A percentile compares a stretch with the other conserved stretches of the same genome.
Evolutionary conservation across 2,797 vertebrate genomes (phyloP).

Genomic region (Lacerta viridis): DNA sequence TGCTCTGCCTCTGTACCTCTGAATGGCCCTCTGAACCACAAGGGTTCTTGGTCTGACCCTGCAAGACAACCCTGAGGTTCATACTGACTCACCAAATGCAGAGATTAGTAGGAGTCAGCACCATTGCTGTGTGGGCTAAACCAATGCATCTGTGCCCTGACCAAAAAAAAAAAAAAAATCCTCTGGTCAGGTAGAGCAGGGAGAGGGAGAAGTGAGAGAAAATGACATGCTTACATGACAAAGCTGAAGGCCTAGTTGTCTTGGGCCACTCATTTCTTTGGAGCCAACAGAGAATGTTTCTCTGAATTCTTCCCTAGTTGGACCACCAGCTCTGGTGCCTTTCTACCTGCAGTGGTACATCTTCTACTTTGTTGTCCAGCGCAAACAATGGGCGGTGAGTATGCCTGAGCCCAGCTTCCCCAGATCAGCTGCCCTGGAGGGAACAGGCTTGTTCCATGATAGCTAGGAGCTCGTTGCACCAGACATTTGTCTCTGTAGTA

Average conservation of each 20-base stretch:
- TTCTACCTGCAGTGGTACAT: constrained; percentile 88
- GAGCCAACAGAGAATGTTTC: background rate
- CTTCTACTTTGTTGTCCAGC: constrained; percentile 83
- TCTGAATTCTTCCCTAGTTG: constrained; percentile 73
- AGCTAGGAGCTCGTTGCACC: background rate
- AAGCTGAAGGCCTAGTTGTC: background rate
- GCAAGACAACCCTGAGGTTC: too few relatives aligned
- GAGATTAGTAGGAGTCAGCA: too few relatives aligned
- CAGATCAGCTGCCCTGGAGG: background rate
- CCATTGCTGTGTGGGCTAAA: background rate
- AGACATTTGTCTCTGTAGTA: background rate
- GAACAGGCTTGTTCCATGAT: background rate
- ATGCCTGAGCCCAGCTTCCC: background rate
- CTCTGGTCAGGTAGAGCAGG: background rate
- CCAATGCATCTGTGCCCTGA: background rate
- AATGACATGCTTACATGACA: background rate
- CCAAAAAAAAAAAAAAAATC: too few relatives aligned
- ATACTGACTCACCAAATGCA: too few relatives aligned
- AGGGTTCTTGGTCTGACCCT: too few relatives aligned
- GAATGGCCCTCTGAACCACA: too few relatives aligned
- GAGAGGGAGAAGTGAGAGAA: background rate
- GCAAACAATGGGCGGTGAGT: constrained; percentile 86
- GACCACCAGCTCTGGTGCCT: constrained; percentile 84
- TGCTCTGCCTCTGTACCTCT: too few relatives aligned
- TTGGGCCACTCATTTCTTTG: background rate